phyloP scores from a whole-genome alignment of 1,140 invertebrate genomes.

The Drosophila eugracilis region DNA sequence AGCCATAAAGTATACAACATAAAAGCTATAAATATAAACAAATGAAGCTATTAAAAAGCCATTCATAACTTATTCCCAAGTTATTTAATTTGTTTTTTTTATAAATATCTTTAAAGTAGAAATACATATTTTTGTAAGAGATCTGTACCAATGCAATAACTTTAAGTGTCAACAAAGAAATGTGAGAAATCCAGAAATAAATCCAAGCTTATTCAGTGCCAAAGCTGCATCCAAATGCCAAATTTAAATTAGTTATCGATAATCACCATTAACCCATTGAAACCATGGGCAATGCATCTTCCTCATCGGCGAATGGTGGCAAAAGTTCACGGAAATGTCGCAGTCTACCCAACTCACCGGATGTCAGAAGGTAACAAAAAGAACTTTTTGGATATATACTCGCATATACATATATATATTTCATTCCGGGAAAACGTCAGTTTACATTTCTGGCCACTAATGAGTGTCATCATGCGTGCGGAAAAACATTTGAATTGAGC shows the following conservation, averaged over 20 bases:
- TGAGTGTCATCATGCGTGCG: constrained; percentile 64
- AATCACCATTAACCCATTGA: constrained; percentile 21
- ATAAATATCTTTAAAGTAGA: constrained; percentile 1
- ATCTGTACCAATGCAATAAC: background rate
- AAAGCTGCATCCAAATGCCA: constrained; percentile 69
- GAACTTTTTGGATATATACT: constrained; percentile 4
- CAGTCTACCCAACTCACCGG: constrained; percentile 89
- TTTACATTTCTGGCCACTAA: constrained; percentile 55
- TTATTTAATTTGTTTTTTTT: too few relatives aligned
- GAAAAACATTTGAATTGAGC: constrained; percentile 57
- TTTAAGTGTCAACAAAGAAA: constrained; percentile 15
- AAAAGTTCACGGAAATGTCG: constrained; percentile 86
- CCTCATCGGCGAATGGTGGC: constrained; percentile 72
- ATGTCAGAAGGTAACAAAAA: constrained; percentile 86
- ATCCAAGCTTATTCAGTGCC: constrained; percentile 53
- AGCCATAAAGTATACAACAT: constrained; percentile 23
- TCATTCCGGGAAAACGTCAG: constrained; percentile 36
- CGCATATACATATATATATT: too few relatives aligned
- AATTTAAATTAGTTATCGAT: constrained; percentile 54
- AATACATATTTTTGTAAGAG: background rate
- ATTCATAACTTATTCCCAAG: constrained; percentile 1
- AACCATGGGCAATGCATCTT: constrained; percentile 87
- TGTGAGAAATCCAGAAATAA: constrained; percentile 15
- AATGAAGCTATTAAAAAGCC: constrained; percentile 1
- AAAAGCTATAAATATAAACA: background rate